Base-by-base conservation (phyloP, 2,113 vertebrate species). In the Vombatus ursinus region DNA sequence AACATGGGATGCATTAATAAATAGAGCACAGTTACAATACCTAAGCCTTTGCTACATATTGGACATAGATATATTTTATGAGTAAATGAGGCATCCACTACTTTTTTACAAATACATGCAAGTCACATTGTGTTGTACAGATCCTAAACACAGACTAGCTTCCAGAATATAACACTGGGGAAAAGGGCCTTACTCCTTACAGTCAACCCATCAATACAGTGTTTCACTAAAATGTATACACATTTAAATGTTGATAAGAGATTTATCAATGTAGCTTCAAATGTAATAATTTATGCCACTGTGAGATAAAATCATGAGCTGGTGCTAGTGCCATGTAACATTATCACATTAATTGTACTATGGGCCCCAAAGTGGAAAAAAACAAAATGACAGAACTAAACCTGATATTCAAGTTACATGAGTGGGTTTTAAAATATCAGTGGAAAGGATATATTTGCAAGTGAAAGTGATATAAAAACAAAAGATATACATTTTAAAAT, bases 1-100 rank as follows among this genome's bases (percentile, higher is more conserved):
- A 96, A 90, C 90, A 97, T 2, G 24, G 92, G 52, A 50, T 53
- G 16, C n/a, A 51, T 94, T 96, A 96, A 61, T 31, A 97, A 31
- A 84, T 23, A 91, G 68, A 96, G 92, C 93, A 44, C 92, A 94
- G 23, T 44, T 52, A 96, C 8, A 48, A 90, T 9, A 1, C 48
- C 93, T 28, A 77, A 49, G 84, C 54, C 61, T 50, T 90, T 3
- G 25, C 84, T 48, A 25, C 12, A 37, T 2, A 12, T 31, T 49
- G 49, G 19, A 26, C 28, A 2, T 52, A 61, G 52, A 11, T 1
- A 3, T 0, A 23, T 44, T 50, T 57, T 91, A 25, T 28, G 48
- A 31, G 47, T 54, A 77, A 16, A 31, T 94, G n/a, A 57, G 57
- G 31, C 50, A 52, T 52, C 3, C 50, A 47, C 0, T 25, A 84